Evolutionary conservation across 2,113 vertebrate species (phyloP).

Genomic region (Myxocyprinus asiaticus): DNA sequence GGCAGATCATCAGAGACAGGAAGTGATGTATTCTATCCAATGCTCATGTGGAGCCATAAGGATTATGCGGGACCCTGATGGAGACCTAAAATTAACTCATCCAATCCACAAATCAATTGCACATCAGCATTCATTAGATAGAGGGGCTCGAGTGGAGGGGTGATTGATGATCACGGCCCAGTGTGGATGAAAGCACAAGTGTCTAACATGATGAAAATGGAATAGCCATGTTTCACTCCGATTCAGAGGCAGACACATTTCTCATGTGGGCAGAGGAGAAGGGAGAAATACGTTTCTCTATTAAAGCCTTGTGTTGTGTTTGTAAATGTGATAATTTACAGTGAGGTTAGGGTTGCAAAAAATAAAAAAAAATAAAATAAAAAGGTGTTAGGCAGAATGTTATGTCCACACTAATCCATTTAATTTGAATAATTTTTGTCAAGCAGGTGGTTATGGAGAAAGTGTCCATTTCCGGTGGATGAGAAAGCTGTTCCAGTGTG

Average conservation of each 20-base stretch:
- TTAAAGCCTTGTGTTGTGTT: not conserved
- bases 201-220: slow-evolving; percentile 42
- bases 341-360: too few relatives aligned
- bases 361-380: too few relatives aligned
- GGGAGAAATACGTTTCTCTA: not conserved
- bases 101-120: slow-evolving; percentile 57
- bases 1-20: not conserved
- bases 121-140: slow-evolving; percentile 47
- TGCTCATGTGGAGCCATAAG: slow-evolving; percentile 4
- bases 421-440: too few relatives aligned
- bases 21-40: slow-evolving; percentile 16
- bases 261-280: not conserved
- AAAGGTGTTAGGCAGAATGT: too few relatives aligned
- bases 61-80: slow-evolving; percentile 32
- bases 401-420: too few relatives aligned
- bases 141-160: slow-evolving; percentile 22
- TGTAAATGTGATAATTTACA: too few relatives aligned
- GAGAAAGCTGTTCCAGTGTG: too few relatives aligned
- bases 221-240: slow-evolving; percentile 21
- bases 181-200: slow-evolving; percentile 2
- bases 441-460: too few relatives aligned
- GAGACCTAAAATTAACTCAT: slow-evolving; percentile 53
- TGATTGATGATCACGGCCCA: slow-evolving; percentile 38
- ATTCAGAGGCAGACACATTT: not conserved
- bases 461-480: too few relatives aligned